These are phyloP conservation scores for Shinisaurus crocodilurus DNA, from an alignment of 2,113 vertebrate genomes.

Conservation along the genomic window DNA sequence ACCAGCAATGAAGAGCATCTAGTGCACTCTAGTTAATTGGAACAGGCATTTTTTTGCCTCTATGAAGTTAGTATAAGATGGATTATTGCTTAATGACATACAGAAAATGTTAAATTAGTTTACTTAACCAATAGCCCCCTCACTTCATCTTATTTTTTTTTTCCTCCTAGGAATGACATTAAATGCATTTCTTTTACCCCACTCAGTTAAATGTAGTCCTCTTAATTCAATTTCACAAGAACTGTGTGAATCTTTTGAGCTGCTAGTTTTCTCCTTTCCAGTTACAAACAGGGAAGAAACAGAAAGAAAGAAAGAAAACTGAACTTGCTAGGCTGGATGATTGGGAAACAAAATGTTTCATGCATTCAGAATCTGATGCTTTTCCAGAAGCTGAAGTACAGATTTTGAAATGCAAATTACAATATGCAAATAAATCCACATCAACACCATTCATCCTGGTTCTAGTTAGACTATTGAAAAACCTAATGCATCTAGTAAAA, in stretches of 20 bases:
- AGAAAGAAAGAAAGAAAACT: slow-evolving; percentile 38
- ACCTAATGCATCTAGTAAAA: background rate
- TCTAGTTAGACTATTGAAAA: background rate
- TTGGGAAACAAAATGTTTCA: background rate
- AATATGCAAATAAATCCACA: background rate
- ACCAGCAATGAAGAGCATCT: slow-evolving; percentile 27
- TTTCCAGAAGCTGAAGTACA: background rate
- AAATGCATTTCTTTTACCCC: slow-evolving; percentile 71
- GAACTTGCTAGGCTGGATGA: background rate
- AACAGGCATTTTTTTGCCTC: slow-evolving; percentile 54
- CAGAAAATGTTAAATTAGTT: slow-evolving; percentile 76
- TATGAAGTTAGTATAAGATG: slow-evolving; percentile 51
- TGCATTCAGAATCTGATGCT: background rate
- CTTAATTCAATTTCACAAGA: slow-evolving; percentile 71
- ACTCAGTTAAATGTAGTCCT: slow-evolving; percentile 67
- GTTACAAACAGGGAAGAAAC: slow-evolving; percentile 69
- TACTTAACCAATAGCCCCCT: slow-evolving; percentile 74
- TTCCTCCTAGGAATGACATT: slow-evolving; percentile 58
- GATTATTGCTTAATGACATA: slow-evolving; percentile 65
- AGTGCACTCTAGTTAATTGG: slow-evolving; percentile 61
- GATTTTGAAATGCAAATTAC: background rate
- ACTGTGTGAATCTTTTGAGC: slow-evolving; percentile 65
- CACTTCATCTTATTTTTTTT: slow-evolving; percentile 67
- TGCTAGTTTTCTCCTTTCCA: slow-evolving; percentile 63
- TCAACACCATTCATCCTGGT: background rate